Evolutionary conservation across 1,140 invertebrate genomes (phyloP).

Genomic region (Musca vetustissima): DNA sequence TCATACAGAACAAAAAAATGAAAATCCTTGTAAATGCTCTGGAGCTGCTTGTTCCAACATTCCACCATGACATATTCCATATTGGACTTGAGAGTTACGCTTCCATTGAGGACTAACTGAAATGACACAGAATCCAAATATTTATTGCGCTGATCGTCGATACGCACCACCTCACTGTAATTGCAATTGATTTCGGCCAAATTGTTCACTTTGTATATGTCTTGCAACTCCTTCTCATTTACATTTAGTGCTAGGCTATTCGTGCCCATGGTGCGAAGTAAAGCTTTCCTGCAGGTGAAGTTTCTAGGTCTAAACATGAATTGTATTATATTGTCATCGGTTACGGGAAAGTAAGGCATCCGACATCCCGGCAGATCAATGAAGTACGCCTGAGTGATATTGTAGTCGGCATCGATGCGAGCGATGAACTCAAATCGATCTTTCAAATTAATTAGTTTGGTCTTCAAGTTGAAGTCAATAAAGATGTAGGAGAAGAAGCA

Average conservation of each 20-base stretch:
- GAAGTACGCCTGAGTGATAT: constrained; percentile 56
- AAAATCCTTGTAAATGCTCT: constrained; percentile 65
- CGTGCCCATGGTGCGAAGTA: constrained; percentile 42
- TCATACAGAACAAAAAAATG: constrained; percentile 68
- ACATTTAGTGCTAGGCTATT: constrained; percentile 61
- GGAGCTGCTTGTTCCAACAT: constrained; percentile 57
- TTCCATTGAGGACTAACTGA: constrained; percentile 51
- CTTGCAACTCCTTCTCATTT: constrained; percentile 62
- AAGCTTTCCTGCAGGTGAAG: constrained; percentile 55
- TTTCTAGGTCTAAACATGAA: constrained; percentile 54
- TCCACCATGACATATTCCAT: constrained; percentile 66
- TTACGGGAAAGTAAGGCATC: constrained; percentile 75
- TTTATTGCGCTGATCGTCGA: constrained; percentile 49
- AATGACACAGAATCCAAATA: constrained; percentile 52
- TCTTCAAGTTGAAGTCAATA: constrained; percentile 49
- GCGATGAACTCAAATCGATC: constrained; percentile 50
- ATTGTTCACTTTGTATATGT: constrained; percentile 60
- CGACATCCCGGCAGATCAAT: constrained; percentile 77
- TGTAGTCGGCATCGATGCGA: constrained; percentile 42
- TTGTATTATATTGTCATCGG: constrained; percentile 61
- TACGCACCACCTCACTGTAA: constrained; percentile 64
- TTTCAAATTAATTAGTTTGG: constrained; percentile 39
- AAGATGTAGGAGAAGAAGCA: constrained; percentile 51
- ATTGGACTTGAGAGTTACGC: constrained; percentile 56
- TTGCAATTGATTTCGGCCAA: constrained; percentile 60